phyloP scores from a whole-genome alignment of 2,113 vertebrate genomes.

The Scortum barcoo region DNA sequence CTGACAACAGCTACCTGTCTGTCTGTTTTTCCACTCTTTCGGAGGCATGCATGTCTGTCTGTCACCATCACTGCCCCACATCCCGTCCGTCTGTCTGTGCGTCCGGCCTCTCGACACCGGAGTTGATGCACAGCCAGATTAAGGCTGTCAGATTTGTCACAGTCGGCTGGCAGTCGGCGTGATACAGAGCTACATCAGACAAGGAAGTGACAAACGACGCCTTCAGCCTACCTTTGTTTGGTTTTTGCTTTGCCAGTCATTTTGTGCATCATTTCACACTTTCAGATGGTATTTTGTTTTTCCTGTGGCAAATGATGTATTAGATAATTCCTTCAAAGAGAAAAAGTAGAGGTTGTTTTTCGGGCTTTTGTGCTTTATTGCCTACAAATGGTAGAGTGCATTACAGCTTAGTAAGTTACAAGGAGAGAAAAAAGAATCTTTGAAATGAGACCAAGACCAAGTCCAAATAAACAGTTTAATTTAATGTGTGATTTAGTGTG shows the following conservation, averaged over 20 bases:
- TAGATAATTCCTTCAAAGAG: slow-evolving; percentile 33
- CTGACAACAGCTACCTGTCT: slow-evolving; percentile 21
- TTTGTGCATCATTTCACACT: slow-evolving; percentile 62
- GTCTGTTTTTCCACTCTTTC: not conserved
- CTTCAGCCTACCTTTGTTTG: slow-evolving; percentile 47
- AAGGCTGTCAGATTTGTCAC: slow-evolving; percentile 54
- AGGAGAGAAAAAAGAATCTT: not conserved
- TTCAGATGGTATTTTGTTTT: slow-evolving; percentile 24
- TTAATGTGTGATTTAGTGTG: not conserved
- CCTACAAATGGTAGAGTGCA: slow-evolving; percentile 22
- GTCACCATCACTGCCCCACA: not conserved
- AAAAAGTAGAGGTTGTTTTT: not conserved
- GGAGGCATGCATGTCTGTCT: not conserved
- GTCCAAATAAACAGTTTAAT: not conserved
- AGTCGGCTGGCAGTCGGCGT: slow-evolving; percentile 37
- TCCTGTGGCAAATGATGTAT: slow-evolving; percentile 20
- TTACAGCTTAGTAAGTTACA: slow-evolving; percentile 23
- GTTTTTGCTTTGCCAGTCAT: slow-evolving; percentile 55
- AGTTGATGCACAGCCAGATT: slow-evolving; percentile 67
- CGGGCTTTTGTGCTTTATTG: slow-evolving; percentile 22
- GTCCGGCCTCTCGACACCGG: slow-evolving; percentile 32
- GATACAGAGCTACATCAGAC: slow-evolving; percentile 60
- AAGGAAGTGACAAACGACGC: slow-evolving; percentile 51
- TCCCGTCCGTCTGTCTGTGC: slow-evolving; percentile 20
- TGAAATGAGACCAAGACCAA: not conserved